Conservation (phyloP, 1,140 invertebrate species). For the Prorops nasuta region DNA sequence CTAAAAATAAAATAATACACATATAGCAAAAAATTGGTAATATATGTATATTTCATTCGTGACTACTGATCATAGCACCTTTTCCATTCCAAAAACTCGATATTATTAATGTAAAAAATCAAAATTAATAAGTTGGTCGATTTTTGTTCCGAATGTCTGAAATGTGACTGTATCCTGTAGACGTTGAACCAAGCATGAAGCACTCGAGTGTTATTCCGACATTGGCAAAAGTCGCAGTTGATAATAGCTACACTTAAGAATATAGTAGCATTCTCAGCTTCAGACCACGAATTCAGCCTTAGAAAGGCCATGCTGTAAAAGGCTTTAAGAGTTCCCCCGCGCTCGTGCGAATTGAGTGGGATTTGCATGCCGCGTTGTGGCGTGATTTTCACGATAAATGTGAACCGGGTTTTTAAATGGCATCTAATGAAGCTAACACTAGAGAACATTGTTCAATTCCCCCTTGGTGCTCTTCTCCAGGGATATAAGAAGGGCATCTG, state of each 20-base stretch:
- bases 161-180: no score
- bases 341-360: constrained; percentile 26
- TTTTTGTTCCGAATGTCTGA: no score
- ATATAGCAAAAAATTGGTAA: no score
- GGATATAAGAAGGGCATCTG: constrained; percentile 36
- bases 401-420: constrained; percentile 30
- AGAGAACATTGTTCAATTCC: constrained; percentile 22
- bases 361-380: constrained; percentile 28
- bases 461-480: constrained; percentile 1
- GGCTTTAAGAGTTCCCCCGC: constrained; percentile 30
- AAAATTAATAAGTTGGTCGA: no score
- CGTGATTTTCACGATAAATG: constrained; percentile 27
- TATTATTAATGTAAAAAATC: no score
- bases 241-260: constrained; percentile 13
- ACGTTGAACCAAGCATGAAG: no score
- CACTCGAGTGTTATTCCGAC: no score
- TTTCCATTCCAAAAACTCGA: no score
- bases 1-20: no score
- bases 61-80: no score
- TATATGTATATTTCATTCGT: no score
- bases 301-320: constrained; percentile 25
- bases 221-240: constrained; percentile 23
- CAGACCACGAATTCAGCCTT: constrained; percentile 32
- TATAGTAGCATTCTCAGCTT: constrained; percentile 27
- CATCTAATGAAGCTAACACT: constrained; percentile 28